These are phyloP conservation scores for Adelognathus sp. DNA, from an alignment of 2,888 invertebrate genomes.

Conservation along the genomic window DNA sequence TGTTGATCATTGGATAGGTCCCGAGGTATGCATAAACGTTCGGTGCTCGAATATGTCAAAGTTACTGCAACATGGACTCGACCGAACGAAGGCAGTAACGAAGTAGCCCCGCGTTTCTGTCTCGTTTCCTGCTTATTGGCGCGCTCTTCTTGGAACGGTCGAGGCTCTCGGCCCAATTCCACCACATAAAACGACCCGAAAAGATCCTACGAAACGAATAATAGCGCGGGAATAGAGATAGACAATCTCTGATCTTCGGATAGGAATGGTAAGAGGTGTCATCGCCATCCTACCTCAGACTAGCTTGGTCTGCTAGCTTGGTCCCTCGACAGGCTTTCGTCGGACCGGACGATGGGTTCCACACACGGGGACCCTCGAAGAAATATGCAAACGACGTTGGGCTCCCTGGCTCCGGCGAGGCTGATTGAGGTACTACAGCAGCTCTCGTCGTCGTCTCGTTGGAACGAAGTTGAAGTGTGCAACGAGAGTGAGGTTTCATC, in stretches of 20 bases:
- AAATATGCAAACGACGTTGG: slow-evolving; percentile 73
- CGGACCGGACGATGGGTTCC: slow-evolving; percentile 9
- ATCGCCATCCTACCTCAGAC: neutral
- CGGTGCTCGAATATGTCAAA: neutral
- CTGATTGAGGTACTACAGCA: slow-evolving; percentile 69
- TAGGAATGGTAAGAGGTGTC: slow-evolving; percentile 8
- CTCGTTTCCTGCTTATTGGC: no score
- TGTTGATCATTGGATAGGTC: neutral
- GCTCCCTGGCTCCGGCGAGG: slow-evolving; percentile 47
- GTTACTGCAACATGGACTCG: neutral
- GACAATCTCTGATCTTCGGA: slow-evolving; percentile 7
- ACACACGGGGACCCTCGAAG: slow-evolving; percentile 59
- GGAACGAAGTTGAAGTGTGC: slow-evolving; percentile 34
- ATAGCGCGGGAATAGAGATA: neutral
- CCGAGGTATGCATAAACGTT: neutral
- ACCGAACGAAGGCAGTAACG: neutral
- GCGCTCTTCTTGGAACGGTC: neutral
- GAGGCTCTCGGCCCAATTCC: neutral
- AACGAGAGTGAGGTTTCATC: slow-evolving; percentile 41
- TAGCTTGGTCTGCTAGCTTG: neutral
- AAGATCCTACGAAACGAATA: neutral
- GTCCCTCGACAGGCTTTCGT: neutral
- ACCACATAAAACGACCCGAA: neutral
- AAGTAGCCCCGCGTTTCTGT: neutral
- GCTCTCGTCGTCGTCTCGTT: slow-evolving; percentile 12